Percentiles rank a stretch among this genome's conserved stretches.
These are phyloP conservation scores for Mallotus villosus DNA, from an alignment of 2,797 vertebrate species.

Conservation along the genomic window DNA sequence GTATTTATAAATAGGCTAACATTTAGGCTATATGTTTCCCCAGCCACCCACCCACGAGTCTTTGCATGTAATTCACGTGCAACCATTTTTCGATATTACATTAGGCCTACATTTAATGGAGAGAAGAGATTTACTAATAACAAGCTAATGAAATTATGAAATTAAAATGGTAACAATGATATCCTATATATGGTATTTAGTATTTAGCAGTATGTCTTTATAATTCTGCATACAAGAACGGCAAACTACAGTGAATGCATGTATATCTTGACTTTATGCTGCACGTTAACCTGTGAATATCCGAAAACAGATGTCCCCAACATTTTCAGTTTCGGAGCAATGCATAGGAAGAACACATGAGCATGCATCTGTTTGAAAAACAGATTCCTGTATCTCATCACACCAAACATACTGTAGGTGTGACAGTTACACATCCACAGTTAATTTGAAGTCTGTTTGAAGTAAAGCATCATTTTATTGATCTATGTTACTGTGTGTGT, in stretches of 20 bases:
- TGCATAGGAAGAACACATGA: neutral
- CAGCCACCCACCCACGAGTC: too few species aligned
- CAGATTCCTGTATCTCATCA: neutral
- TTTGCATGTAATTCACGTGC: too few species aligned
- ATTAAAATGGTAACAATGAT: too few species aligned
- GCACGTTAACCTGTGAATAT: neutral
- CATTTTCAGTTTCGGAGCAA: neutral
- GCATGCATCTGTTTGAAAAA: neutral
- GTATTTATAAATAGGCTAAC: too few species aligned
- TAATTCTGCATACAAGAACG: neutral
- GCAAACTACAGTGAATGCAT: neutral
- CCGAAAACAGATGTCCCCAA: neutral
- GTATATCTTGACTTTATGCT: neutral
- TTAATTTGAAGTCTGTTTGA: conserved; percentile 12
- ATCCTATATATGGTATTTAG: neutral
- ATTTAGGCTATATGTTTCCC: too few species aligned
- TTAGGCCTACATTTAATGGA: too few species aligned
- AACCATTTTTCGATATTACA: too few species aligned
- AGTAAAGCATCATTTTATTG: neutral
- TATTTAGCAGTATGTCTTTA: neutral
- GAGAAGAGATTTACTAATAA: too few species aligned
- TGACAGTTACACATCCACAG: too few species aligned
- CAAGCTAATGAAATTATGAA: too few species aligned
- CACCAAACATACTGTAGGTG: neutral
- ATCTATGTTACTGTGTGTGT: neutral